Evolutionary conservation across 1,140 invertebrate species (phyloP).

Genomic region (Matsumurasca onukii): DNA sequence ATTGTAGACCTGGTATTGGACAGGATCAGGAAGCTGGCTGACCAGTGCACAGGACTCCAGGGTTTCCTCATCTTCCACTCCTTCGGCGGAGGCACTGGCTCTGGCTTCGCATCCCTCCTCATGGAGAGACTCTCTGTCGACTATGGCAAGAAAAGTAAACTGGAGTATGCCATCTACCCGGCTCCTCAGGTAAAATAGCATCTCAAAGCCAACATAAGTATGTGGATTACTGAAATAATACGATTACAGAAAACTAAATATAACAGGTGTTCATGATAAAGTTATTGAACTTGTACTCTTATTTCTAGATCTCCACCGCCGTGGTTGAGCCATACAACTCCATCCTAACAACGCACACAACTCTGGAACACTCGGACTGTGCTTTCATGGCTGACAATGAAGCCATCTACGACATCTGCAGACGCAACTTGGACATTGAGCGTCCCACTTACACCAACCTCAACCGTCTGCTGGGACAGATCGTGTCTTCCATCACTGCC

Average conservation of each 20-base stretch:
- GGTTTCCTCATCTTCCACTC: slow-evolving; percentile 72
- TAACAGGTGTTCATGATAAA: too few species aligned
- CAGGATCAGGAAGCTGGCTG: slow-evolving; percentile 56
- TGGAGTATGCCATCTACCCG: slow-evolving; percentile 70
- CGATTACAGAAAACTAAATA: background rate
- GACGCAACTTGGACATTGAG: slow-evolving; percentile 60
- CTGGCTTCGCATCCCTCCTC: slow-evolving; percentile 65
- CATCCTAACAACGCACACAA: slow-evolving; percentile 76
- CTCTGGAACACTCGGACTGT: slow-evolving; percentile 63
- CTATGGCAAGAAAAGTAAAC: slow-evolving; percentile 64
- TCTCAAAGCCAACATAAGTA: slow-evolving; percentile 52
- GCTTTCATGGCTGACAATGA: slow-evolving; percentile 70
- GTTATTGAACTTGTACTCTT: slow-evolving; percentile 52
- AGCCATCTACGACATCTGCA: slow-evolving; percentile 71
- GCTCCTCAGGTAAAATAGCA: too few species aligned
- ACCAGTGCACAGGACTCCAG: slow-evolving; percentile 67
- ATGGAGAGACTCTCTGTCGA: slow-evolving; percentile 69
- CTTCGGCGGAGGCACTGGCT: slow-evolving; percentile 76
- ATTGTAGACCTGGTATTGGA: slow-evolving; percentile 64
- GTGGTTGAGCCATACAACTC: slow-evolving; percentile 77
- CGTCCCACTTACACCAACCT: slow-evolving; percentile 65
- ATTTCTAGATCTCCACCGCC: slow-evolving; percentile 59
- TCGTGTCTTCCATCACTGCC: slow-evolving; percentile 81
- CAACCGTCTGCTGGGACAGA: slow-evolving; percentile 62
- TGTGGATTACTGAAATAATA: background rate